Evolutionary conservation across 2,113 vertebrate species (phyloP), one percentile per base, ranked within the genome.

Genomic region (Callipepla californica): DNA sequence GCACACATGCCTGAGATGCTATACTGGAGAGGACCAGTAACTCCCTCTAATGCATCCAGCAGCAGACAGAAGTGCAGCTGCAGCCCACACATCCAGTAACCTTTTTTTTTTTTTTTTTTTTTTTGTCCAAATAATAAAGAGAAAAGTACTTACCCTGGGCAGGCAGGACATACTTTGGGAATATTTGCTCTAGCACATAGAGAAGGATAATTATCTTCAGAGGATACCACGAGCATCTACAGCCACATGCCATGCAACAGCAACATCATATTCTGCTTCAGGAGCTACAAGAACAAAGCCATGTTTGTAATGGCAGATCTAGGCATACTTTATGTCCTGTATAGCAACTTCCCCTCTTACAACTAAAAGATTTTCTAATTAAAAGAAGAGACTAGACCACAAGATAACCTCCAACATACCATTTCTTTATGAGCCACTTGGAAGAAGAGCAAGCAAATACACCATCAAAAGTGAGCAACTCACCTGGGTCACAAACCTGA

Each of bases 21-120:
- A 15, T 4, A 40, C 55, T 21, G 7, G 62, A 7, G n/a, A 42
- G 75, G 15, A n/a, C 32, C 26, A 45, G 17, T 9, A 5, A 16
- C 30, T 22, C 25, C 59, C 34, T 44, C 25, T 7, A 3, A 17
- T 0, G 3, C 38, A 17, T 2, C 17, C 9, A 2, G 25, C 0
- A 30, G 30, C 59, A 30, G 67, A 9, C 15, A 11, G 20, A 62
- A 38, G 45, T 7, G 26, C 9, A 25, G 23, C 38, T 18, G 38
- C 45, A 14, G 2, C 51, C 19, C 48, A 11, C 44, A 10, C 40
- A 26, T 22, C 3, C 61, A 12, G 6, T 0, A 18, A 3, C 9
- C 7, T 36, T 36, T 36, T 36, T 36, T 36, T 36, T 36, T 36
- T 36, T 7, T 36, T 36, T 36, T 36, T 36, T 36, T 36, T 36